Conservation (phyloP, 2,797 vertebrate species). For the Ispidina lecontei region DNA sequence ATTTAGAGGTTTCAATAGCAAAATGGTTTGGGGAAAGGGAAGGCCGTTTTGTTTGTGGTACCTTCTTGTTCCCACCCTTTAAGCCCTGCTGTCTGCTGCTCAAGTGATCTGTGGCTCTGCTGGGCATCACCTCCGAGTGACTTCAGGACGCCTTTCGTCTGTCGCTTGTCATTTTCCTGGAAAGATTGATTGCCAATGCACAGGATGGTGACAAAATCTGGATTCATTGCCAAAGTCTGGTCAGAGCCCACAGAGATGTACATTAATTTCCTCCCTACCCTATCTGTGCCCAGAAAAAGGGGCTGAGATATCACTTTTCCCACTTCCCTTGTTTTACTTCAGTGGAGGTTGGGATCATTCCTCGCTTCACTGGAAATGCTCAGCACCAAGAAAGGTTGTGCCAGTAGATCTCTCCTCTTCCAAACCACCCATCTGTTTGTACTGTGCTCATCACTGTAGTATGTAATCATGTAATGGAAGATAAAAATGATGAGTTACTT, state of each 20-base stretch:
- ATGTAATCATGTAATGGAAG: not conserved
- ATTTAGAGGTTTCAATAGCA: not conserved
- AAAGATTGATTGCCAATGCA: conserved; percentile 34
- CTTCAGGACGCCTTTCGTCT: conserved; percentile 35
- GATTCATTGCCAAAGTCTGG: conserved; percentile 62
- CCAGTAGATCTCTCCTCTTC: not conserved
- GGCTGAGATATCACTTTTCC: not conserved
- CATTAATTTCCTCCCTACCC: not conserved
- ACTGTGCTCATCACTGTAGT: not conserved
- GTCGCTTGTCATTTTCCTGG: not conserved
- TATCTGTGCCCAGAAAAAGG: not conserved
- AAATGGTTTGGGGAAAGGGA: not conserved
- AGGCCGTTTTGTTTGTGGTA: not conserved
- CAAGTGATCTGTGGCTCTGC: conserved; percentile 42
- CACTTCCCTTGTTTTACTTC: not conserved
- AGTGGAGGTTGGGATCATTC: not conserved
- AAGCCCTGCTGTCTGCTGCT: conserved; percentile 36
- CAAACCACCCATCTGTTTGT: not conserved
- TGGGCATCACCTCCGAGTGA: not conserved
- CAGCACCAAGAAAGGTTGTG: not conserved
- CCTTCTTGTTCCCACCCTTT: not conserved
- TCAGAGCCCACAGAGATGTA: conserved; percentile 25
- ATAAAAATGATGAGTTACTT: not conserved
- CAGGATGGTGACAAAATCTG: not conserved
- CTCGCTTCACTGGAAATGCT: not conserved